Evolutionary conservation across 64 coral and sea anemone species (phyloP), one percentile per base, ranked within the genome.

Genomic region (Porites lutea): DNA sequence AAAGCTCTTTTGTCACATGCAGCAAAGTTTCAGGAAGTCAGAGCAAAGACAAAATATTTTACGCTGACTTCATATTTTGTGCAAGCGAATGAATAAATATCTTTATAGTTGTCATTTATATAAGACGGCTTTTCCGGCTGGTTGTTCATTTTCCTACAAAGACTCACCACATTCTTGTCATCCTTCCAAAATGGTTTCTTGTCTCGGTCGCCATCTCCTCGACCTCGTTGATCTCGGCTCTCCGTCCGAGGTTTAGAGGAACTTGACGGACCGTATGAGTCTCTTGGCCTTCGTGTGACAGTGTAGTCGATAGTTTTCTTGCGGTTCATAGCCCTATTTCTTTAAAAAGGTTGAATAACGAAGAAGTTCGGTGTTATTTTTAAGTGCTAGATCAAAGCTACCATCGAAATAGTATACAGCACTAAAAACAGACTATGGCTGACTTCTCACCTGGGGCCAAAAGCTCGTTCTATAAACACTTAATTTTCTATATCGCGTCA

Each of bases 271-370:
- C 52, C 27, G 55, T 81, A 55, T 2, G 55, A 81, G 37, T 83
- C 81, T n/a, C 62, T 83, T 44, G 81, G 47, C 11, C 81, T 83
- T 83, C 81, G 81, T 49, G 81, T 67, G 19, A 83, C 81, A 18
- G 63, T 83, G 81, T 83, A 83, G 60, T 83, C 81, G 9, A 83
- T 83, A 46, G 81, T 68, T 83, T 83, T 83, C 63, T 63, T 83
- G 47, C 81, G 81, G 43, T 83, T 83, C 81, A 83, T 83, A 18
- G 48, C 5, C 2, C 8, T 67, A 7, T 48, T 46, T 51, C 15
- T 21, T 15, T 14, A 23, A 73, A 73, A 73, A 47, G 2, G 7
- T 12, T 57, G n/a, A 75, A 75, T 50, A 37, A 65, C 43, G 44
- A 44, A 43, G 23, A 1, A 45, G 21, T 44, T 65, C 79, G 48